Percentiles rank a stretch among this genome's conserved stretches.
phyloP scores from a whole-genome alignment of 2,797 vertebrate species.

The Pitangus sulphuratus region DNA sequence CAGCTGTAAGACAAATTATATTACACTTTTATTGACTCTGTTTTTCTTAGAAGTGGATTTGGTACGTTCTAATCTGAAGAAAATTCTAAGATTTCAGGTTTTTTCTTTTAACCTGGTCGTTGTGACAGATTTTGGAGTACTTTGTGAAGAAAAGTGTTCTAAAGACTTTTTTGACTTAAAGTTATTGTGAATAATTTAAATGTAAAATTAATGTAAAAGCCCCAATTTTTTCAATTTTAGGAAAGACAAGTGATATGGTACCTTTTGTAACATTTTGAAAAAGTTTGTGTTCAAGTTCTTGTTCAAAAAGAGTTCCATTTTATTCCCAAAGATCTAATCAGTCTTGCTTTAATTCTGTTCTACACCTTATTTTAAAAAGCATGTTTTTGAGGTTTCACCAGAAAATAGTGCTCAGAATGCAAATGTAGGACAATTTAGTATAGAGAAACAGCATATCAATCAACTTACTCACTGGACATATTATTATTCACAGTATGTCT shows the following conservation, averaged over 20 bases:
- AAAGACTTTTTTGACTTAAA: not conserved
- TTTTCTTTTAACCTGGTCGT: not conserved
- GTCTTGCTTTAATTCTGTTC: not conserved
- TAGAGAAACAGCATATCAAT: not conserved
- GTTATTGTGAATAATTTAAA: not conserved
- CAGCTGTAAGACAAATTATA: not conserved
- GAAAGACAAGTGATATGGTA: not conserved
- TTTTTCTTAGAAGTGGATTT: not conserved
- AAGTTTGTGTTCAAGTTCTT: not conserved
- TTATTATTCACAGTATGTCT: not conserved
- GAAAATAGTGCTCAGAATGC: not conserved
- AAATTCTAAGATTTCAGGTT: not conserved
- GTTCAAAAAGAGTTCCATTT: not conserved
- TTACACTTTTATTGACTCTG: not conserved
- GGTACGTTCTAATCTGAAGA: not conserved
- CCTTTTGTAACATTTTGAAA: not conserved
- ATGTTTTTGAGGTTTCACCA: not conserved
- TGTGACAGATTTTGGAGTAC: not conserved
- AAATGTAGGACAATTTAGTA: not conserved
- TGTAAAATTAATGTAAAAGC: rapidly evolving
- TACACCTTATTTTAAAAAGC: not conserved
- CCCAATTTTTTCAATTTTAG: not conserved
- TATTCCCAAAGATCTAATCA: not conserved
- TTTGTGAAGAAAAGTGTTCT: not conserved
- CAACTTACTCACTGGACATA: not conserved